Base-by-base conservation (phyloP, 2,888 invertebrate species). In the Agrilus cyanescens region DNA sequence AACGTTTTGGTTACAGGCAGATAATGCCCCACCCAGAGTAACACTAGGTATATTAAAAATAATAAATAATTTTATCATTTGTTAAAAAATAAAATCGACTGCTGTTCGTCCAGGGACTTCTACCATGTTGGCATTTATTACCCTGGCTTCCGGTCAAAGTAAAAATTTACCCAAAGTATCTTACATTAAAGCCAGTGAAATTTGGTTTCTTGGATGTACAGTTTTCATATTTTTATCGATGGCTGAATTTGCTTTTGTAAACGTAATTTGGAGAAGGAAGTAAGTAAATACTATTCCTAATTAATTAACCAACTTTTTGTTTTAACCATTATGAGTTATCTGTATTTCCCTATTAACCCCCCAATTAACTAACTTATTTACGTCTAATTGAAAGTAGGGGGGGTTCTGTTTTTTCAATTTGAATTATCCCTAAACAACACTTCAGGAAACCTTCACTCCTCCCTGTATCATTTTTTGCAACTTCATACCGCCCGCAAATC, bases 181-280 rank as follows among this genome's bases (percentile, higher is more conserved):
- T 2, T 89, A 89, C 58, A 86, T 89, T 47, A 90, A 89, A 67
- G 85, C 87, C 3, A 87, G 87, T 48, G 89, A 90, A 66, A 83
- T 89, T 47, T 90, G 89, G 88, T 89, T 89, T 63, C 67, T 90
- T 41, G 87, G 82, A 4, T 88, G 88, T 58, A 84, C 82, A 2
- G 79, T 82, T 35, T 88, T 89, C 57, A 85, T 89, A 51, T 88
- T 89, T 64, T 81, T 84, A 13, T 86, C 87, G 10, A 74, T 89
- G 59, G 81, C 87, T 1, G 88, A 89, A 62, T 89, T 89, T 57
- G 88, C 89, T 4, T 89, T 89, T 57, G 89, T 89, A 34, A 89
- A 89, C 60, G 86, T 85, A 6, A 88, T 89, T 58, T 89, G 87
- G 80, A 74, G 88, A 44, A 74, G 88, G 61, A 85, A 81, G 81